Evolutionary conservation across 2,113 vertebrate species (phyloP).

Genomic region (Austrofundulus limnaeus): DNA sequence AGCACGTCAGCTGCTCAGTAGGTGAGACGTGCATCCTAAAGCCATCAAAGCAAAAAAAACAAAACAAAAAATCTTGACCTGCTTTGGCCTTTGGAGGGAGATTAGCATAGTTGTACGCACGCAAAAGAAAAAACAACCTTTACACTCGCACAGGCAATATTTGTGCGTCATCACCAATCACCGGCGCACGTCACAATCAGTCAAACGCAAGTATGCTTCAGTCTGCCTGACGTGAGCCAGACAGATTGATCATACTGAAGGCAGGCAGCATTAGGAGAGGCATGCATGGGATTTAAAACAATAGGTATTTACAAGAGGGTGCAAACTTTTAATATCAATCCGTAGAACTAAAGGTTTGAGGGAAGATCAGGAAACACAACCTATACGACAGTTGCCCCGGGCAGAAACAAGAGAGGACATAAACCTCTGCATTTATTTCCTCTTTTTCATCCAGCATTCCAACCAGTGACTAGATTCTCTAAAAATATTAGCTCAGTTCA

Average conservation of each 20-base stretch:
- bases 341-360: slow-evolving; percentile 1
- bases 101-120: slow-evolving; percentile 16
- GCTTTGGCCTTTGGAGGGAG: slow-evolving; percentile 24
- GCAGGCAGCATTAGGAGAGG: slow-evolving; percentile 28
- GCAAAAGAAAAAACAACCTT: slow-evolving; percentile 31
- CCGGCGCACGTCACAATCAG: slow-evolving; percentile 36
- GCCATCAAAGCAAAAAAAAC: slow-evolving; percentile 9
- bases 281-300: slow-evolving; percentile 38
- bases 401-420: not conserved
- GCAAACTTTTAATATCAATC: not conserved
- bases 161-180: slow-evolving; percentile 42
- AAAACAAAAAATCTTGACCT: slow-evolving; percentile 24
- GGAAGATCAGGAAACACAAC: slow-evolving; percentile 7
- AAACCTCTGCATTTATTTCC: slow-evolving; percentile 2
- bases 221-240: slow-evolving; percentile 2
- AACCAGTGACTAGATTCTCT: slow-evolving; percentile 34
- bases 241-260: slow-evolving; percentile 44
- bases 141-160: slow-evolving; percentile 2
- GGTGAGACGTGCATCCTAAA: not conserved
- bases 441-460: slow-evolving; percentile 13
- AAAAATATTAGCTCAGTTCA: slow-evolving; percentile 35
- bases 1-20: too few relatives aligned
- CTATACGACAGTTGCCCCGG: not conserved
- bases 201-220: slow-evolving; percentile 53
- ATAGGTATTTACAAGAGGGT: slow-evolving; percentile 15